phyloP scores from a whole-genome alignment of 2,113 vertebrate genomes.

The Tragulus kanchil region DNA sequence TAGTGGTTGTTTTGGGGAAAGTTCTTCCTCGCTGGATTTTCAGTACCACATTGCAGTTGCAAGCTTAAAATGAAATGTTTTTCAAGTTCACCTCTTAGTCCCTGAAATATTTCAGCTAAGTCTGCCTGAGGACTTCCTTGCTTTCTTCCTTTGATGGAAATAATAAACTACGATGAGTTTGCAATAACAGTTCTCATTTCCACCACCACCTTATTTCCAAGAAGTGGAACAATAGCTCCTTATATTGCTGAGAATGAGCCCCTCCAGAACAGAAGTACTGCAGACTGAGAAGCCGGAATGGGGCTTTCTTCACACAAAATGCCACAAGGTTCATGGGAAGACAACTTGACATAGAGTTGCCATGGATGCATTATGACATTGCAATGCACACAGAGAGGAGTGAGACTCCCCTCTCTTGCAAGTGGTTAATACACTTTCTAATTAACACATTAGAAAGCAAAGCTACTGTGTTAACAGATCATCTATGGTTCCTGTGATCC shows the following conservation, averaged over 20 bases:
- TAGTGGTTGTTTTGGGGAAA: slow-evolving; percentile 43
- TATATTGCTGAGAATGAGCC: slow-evolving; percentile 43
- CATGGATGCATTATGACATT: slow-evolving; percentile 48
- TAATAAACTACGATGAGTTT: slow-evolving; percentile 81
- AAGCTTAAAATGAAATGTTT: slow-evolving; percentile 76
- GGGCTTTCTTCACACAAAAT: slow-evolving; percentile 13
- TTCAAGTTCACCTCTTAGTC: slow-evolving; percentile 72
- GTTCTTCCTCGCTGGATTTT: slow-evolving; percentile 43
- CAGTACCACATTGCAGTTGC: slow-evolving; percentile 37
- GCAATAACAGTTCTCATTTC: slow-evolving; percentile 67
- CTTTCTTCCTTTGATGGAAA: slow-evolving; percentile 72
- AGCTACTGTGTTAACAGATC: not conserved
- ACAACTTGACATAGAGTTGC: slow-evolving; percentile 64
- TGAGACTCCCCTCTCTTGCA: slow-evolving; percentile 24
- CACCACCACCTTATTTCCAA: slow-evolving; percentile 70
- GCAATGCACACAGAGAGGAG: no score
- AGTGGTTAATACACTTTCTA: slow-evolving; percentile 24
- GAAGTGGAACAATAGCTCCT: slow-evolving; percentile 69
- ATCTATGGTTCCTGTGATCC: not conserved
- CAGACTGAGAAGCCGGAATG: not conserved
- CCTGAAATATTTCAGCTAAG: slow-evolving; percentile 73
- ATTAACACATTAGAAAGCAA: slow-evolving; percentile 41
- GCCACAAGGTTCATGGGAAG: slow-evolving; percentile 3
- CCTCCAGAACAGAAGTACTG: slow-evolving; percentile 27
- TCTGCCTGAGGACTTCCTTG: slow-evolving; percentile 78